Conservation (phyloP, 2,113 vertebrate species). For the Triplophysa dalaica region DNA sequence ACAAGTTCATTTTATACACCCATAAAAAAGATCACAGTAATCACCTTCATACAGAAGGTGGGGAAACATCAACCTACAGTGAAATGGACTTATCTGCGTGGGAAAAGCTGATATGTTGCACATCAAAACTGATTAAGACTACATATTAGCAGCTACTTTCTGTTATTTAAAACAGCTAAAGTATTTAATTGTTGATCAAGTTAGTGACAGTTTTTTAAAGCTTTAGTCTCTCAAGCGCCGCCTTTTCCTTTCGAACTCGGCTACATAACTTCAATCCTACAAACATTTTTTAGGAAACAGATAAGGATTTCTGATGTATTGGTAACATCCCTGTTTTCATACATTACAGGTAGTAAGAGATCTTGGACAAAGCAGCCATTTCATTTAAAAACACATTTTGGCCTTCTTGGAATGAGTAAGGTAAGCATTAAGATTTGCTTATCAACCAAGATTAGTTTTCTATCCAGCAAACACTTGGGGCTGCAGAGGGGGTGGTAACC, state of each 20-base stretch:
- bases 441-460: background rate
- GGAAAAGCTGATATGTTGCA: conserved; percentile 2
- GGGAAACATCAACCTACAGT: background rate
- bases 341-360: background rate
- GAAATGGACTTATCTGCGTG: background rate
- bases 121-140: background rate
- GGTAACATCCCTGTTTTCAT: background rate
- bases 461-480: conserved; percentile 91
- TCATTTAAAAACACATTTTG: conserved; percentile 7
- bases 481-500: conserved; percentile 85
- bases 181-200: background rate
- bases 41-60: background rate
- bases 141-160: conserved; percentile 13
- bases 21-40: background rate
- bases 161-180: background rate
- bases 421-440: background rate
- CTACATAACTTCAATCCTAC: background rate
- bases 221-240: background rate
- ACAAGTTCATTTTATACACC: background rate
- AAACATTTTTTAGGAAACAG: background rate
- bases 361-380: background rate
- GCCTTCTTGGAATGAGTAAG: background rate
- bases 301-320: background rate
- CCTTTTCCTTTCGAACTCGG: background rate
- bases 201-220: background rate